Evolutionary conservation across 2,113 vertebrate species (phyloP), one percentile per base, ranked within the genome.

Genomic region (Macrotus californicus): DNA sequence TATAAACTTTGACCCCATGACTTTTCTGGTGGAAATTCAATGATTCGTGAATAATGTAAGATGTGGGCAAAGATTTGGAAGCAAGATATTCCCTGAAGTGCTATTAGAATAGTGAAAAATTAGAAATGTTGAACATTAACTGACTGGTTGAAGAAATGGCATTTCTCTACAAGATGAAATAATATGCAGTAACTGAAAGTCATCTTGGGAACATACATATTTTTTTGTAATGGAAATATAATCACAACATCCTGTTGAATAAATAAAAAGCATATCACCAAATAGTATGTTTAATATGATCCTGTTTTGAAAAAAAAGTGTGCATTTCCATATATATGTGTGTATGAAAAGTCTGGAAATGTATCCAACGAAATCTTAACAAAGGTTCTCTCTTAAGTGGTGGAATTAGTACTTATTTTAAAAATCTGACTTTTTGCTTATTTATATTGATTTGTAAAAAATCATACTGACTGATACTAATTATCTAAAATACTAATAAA

Each of bases 31-130:
- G 48, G 48, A 24, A 73, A 93, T 92, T 92, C 26, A 75, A 94
- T 90, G 92, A 95, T 61, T 85, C 72, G 82, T 70, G 91, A 84
- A 84, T 89, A 94, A 93, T 48, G 9, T 41, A 92, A 84, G 66
- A 70, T 21, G 12, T 19, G 43, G 91, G 88, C 34, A 77, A 94
- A 91, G 59, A 64, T 26, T 88, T 82, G 26, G 59, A 67, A 72
- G 70, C 29, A 75, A 95, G 66, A 90, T 67, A 84, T 36, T 92
- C 59, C 76, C 81, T 7, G 29, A 46, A 64, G 66, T 84, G 94
- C n/a, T 59, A 12, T 66, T 76, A 76, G 22, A 76, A 86, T 4
- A 66, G 3, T 52, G 41, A 91, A 87, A 94, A 86, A 34, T 77
- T 66, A 89, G 84, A 84, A 93, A 56, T 22, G 36, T 36, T n/a